phyloP scores from a whole-genome alignment of 1,140 invertebrate species.

The Drosophila lini region DNA sequence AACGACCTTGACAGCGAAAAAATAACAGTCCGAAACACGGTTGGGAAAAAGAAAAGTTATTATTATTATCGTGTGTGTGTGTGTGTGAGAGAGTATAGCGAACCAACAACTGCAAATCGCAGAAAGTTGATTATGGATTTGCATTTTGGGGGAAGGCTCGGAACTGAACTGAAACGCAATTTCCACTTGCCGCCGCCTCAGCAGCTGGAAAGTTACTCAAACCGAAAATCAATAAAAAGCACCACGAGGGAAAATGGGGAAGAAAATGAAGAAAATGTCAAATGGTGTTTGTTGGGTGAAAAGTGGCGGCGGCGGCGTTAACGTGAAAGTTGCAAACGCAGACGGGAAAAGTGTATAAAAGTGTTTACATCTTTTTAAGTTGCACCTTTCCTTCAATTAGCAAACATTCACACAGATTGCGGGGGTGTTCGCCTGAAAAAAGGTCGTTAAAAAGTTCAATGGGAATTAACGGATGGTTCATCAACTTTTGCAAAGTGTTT shows the following conservation, averaged over 20 bases:
- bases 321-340: constrained; percentile 67
- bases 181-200: constrained; percentile 36
- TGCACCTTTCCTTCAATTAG: constrained; percentile 53
- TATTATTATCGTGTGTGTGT: constrained; percentile 41
- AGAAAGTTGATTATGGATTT: constrained; percentile 74
- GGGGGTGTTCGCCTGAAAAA: constrained; percentile 16
- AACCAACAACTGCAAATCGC: constrained; percentile 51
- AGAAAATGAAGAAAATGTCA: constrained; percentile 64
- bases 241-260: constrained; percentile 17
- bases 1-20: constrained; percentile 77
- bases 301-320: constrained; percentile 21
- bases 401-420: constrained; percentile 29
- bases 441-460: constrained; percentile 16
- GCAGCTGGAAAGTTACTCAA: constrained; percentile 58
- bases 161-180: constrained; percentile 49
- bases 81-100: not conserved
- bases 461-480: constrained; percentile 13
- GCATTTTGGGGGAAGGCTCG: constrained; percentile 56
- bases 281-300: constrained; percentile 57
- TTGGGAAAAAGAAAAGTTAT: constrained; percentile 33
- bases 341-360: constrained; percentile 44
- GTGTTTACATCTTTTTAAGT: constrained; percentile 48
- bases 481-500: not conserved
- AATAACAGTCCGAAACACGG: constrained; percentile 44
- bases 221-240: constrained; percentile 70